A percentile compares a stretch with the other conserved stretches of the same genome.
Evolutionary conservation across 2,113 vertebrate species (phyloP).

Genomic region (Indicator indicator): DNA sequence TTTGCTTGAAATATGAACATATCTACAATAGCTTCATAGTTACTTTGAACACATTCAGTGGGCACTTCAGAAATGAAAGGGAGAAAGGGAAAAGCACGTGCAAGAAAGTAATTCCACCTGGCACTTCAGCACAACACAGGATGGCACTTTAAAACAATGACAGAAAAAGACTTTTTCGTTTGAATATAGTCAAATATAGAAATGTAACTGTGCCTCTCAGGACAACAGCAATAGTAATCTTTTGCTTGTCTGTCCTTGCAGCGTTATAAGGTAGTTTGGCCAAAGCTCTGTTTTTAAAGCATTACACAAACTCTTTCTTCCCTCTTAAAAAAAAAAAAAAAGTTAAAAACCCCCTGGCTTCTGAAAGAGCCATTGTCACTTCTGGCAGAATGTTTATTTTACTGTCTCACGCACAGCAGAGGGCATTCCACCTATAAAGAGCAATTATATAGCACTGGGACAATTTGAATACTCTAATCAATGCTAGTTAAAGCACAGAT

Average conservation of each 20-base stretch:
- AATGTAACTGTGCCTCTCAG: not conserved
- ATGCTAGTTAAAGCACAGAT: conserved; percentile 67
- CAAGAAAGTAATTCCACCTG: not conserved
- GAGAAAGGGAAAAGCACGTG: not conserved
- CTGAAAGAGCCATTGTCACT: conserved; percentile 72
- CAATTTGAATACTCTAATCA: conserved; percentile 77
- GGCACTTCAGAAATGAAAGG: conserved; percentile 50
- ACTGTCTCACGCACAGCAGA: conserved; percentile 53
- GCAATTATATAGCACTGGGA: conserved; percentile 61
- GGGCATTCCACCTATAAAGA: conserved; percentile 73
- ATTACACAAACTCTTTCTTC: conserved; percentile 47
- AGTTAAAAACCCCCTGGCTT: conserved; percentile 2
- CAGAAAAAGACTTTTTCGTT: not conserved
- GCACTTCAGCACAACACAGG: not conserved
- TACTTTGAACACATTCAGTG: conserved; percentile 56
- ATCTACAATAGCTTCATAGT: conserved; percentile 28
- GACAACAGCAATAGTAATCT: not conserved
- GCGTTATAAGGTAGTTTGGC: not conserved
- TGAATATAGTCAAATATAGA: not conserved
- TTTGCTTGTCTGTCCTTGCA: conserved; percentile 30
- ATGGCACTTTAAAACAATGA: conserved; percentile 22
- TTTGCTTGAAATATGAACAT: conserved; percentile 41
- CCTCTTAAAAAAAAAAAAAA: not conserved
- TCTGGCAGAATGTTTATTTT: conserved; percentile 73
- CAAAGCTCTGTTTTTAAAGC: conserved; percentile 26